Percentiles rank a stretch among this genome's conserved stretches.
phyloP scores from a whole-genome alignment of 2,113 vertebrate genomes.

The Bubo bubo region DNA sequence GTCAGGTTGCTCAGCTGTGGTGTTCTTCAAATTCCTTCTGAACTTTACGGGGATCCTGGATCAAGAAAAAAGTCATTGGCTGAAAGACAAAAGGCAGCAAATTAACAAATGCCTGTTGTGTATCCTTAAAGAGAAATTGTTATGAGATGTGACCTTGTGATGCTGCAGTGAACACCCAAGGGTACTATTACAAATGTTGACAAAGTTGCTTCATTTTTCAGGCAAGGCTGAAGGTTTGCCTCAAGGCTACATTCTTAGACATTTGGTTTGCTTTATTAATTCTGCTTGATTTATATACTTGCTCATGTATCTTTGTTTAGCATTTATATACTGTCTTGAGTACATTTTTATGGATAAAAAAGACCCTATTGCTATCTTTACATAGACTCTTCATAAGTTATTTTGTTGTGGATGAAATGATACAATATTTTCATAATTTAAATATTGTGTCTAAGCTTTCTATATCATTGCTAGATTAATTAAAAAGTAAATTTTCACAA shows the following conservation, averaged over 20 bases:
- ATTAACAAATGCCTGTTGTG: neutral
- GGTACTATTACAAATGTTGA: slow-evolving; percentile 7
- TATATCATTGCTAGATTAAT: neutral
- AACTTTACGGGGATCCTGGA: neutral
- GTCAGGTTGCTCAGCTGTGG: neutral
- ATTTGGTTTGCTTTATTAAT: slow-evolving; percentile 54
- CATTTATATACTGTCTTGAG: neutral
- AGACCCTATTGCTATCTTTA: neutral
- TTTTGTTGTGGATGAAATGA: neutral
- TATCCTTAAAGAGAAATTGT: slow-evolving; percentile 26
- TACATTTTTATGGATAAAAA: neutral
- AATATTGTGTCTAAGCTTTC: neutral
- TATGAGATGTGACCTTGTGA: slow-evolving; percentile 9
- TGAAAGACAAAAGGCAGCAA: slow-evolving; percentile 11
- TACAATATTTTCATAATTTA: neutral
- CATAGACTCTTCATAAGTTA: neutral
- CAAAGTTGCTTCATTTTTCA: slow-evolving; percentile 30
- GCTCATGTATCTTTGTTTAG: neutral
- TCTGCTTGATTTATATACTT: slow-evolving; percentile 22
- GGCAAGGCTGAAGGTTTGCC: slow-evolving; percentile 4
- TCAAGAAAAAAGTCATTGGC: neutral
- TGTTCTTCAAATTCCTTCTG: neutral
- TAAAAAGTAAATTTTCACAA: neutral
- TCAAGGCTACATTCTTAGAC: slow-evolving; percentile 19
- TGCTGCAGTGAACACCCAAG: neutral